Evolutionary conservation across 1,140 invertebrate genomes (phyloP), one percentile per base, ranked within the genome.

Genomic region (Diachasma alloeum): DNA sequence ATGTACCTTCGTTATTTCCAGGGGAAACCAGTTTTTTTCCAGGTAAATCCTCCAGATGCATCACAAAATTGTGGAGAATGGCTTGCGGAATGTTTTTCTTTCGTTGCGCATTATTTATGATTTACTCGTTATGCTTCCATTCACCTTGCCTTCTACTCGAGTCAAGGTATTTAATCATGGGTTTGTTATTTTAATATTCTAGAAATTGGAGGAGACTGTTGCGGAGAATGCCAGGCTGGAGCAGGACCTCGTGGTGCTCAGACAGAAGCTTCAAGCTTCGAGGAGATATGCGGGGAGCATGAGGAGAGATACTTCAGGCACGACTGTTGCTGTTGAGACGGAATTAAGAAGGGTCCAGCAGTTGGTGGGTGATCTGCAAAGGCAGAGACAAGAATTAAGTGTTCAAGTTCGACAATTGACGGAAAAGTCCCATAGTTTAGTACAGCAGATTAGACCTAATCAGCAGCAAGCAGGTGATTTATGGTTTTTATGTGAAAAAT

Each of bases 141-240:
- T 46, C 74, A 79, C 77, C 44, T 42, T 73, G 74, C 78, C 68
- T 15, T 53, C 19, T 70, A 15, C 42, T 17, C 48, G 48, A 19
- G 9, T 19, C 17, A 5, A 6, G 17, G 9, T 53, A 13, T 53
- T 53, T 53, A n/a, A 53, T 15, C 36, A 26, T 59, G 68, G 53
- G 9, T 36, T 24, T 53, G 22, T 66, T 74, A 69, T 53, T 56
- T 4, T 56, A 42, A 63, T 22, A 78, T 86, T 89, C 19, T 87
- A 96, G 95, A 96, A 96, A 93, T 87, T 98, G 74, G 96, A 98
- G 87, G 96, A 96, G 85, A 97, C 95, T 0, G 95, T 96, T 15
- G 95, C 95, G 0, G 96, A 97, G 77, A 97, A 97, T 87, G 95
- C 95, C 10, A 92, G 95, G 9, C 86, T 97, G 39, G 97, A 98